phyloP scores from a whole-genome alignment of 2,888 invertebrate genomes.

The Meiosimyza platycephala region DNA sequence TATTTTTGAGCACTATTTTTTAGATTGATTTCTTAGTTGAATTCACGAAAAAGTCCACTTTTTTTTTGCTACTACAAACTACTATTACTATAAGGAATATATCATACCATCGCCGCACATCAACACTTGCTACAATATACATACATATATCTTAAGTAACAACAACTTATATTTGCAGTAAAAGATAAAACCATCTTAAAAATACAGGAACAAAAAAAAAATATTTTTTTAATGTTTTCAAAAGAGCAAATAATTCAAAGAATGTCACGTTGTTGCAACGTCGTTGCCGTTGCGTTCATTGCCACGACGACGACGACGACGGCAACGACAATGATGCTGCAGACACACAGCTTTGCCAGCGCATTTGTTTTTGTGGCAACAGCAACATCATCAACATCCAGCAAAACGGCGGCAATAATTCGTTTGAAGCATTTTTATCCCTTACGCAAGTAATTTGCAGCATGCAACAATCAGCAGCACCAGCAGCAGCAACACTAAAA shows the following conservation, averaged over 20 bases:
- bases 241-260: slow-evolving; percentile 38
- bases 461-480: slow-evolving; percentile 17
- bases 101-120: no score
- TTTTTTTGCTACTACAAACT: no score
- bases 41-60: no score
- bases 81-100: no score
- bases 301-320: slow-evolving; percentile 2
- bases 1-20: no score
- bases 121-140: no score
- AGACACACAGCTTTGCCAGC: background rate
- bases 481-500: background rate
- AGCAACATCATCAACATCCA: background rate
- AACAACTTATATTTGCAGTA: no score
- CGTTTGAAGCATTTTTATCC: slow-evolving; percentile 31
- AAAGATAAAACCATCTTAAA: no score
- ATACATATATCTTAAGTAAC: no score
- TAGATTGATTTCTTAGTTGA: no score
- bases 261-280: slow-evolving; percentile 39
- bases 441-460: slow-evolving; percentile 6
- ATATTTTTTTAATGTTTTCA: slow-evolving; percentile 40
- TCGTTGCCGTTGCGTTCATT: slow-evolving; percentile 22
- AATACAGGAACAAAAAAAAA: slow-evolving; percentile 23
- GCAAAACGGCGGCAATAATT: slow-evolving; percentile 25
- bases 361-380: background rate
- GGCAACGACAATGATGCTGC: background rate